Evolutionary conservation across 1,140 invertebrate genomes (phyloP), one percentile per base, ranked within the genome.

Genomic region (Nylanderia fulva): DNA sequence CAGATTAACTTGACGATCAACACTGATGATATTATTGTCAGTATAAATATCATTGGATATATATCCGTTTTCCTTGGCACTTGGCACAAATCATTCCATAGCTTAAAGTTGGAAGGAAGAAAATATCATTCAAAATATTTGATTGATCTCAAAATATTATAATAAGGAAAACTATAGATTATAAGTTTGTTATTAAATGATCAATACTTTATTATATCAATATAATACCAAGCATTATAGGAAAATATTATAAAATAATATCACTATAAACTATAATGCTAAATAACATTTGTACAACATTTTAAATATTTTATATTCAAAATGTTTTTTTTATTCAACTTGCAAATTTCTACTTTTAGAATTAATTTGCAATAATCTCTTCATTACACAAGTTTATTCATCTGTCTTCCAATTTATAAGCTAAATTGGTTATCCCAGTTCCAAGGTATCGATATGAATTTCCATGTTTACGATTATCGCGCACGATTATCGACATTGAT

Each of bases 401-500:
- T 52, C 75, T 52, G 75, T 79, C 75, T 79, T 54, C 63, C 76
- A 79, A 69, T 52, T 79, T 45, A 21, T n/a, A 66, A 15, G 39
- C 21, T 45, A 15, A 66, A 13, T 82, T 82, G 77, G 52, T 72
- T 82, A 71, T 82, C 11, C 66, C n/a, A 71, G 52, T 58, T 45
- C 24, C 42, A 71, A 72, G 36, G 36, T 69, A 72, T 42, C 11
- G 66, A 45, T 82, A n/a, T 60, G 8, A n/a, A 8, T 27, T 71
- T 56, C 54, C 39, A 52, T 24, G 15, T 39, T 71, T 27, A 80
- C 13, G 52, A 71, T 56, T 54, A 11, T 77, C 27, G 39, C 58
- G n/a, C 75, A 66, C 61, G 2, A 36, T 71, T 24, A 72, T 15
- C 33, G 39, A 72, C 18, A 58, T 71, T 82, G 21, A 69, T 68